These are phyloP conservation scores for Stercorarius parasiticus DNA, from an alignment of 2,113 vertebrate genomes.

Conservation along the genomic window DNA sequence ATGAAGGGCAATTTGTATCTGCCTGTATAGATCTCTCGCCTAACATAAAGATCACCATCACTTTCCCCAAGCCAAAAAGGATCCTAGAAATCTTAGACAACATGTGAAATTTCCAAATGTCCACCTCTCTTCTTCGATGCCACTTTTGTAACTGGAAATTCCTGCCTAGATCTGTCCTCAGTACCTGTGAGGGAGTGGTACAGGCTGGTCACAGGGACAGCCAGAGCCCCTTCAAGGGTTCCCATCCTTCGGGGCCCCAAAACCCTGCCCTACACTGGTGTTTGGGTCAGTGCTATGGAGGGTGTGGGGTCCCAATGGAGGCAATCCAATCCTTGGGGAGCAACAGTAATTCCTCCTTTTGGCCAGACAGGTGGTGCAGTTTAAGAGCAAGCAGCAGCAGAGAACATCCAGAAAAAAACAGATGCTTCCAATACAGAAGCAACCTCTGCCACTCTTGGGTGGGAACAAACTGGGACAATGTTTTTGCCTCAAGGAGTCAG, in stretches of 20 bases:
- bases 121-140: neutral
- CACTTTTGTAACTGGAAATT: neutral
- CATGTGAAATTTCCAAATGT: neutral
- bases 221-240: neutral
- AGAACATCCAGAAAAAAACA: neutral
- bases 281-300: rapidly evolving
- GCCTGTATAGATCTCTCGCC: neutral
- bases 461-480: neutral
- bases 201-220: neutral
- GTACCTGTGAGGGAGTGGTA: neutral
- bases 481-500: neutral
- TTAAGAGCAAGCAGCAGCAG: neutral
- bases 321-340: neutral
- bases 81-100: neutral
- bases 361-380: neutral
- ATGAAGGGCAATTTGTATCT: neutral
- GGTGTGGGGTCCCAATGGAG: neutral
- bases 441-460: neutral
- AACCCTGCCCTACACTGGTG: neutral
- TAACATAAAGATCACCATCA: neutral
- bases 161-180: neutral
- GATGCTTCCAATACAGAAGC: neutral
- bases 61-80: neutral
- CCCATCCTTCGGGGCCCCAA: neutral
- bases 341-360: neutral